Base-by-base conservation (phyloP, 2,888 invertebrate genomes). In the Pyrrhia umbra region DNA sequence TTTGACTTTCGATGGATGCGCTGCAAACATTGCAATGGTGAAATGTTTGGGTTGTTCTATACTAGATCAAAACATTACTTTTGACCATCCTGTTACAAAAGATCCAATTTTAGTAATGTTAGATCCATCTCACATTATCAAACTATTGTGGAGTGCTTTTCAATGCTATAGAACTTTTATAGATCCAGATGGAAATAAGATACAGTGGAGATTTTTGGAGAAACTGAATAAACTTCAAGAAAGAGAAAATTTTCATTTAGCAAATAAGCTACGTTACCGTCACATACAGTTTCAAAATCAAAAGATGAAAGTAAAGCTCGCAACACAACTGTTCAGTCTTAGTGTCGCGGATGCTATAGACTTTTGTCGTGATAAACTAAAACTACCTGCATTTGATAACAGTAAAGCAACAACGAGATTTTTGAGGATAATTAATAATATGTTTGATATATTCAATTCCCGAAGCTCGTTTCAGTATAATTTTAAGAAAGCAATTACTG, bases 381-480 rank as follows among this genome's bases (percentile, higher is more conserved):
- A 56, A 55, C 20, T 57, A 45, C 52, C 42, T 49, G 27, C 23
- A 55, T 68, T 65, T 51, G 13, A 25, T 39, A 25, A 46, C 6
- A 54, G 57, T 50, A 2, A 51, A 34, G 45, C 43, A 42, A 58
- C 47, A 45, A 50, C 18, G 18, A 6, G 8, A 16, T 61, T 60
- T 51, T 51, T 57, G 45, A 43, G 43, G 18, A 61, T 42, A 20
- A 21, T 52, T 27, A 57, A 60, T 50, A 60, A 72, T 27, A 34
- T 68, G 39, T 69, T 66, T 57, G 66, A 73, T 13, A n/a, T 63
- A 8, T 63, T 66, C n/a, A 68, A 68, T 45, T 62, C 61, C 10
- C 54, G 46, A 59, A 71, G 50, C 60, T 6, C 64, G 0, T 64
- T 54, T 45, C 57, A 57, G 3, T 67, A 13, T 46, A 46, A 60